Evolutionary conservation across 2,888 invertebrate species (phyloP).

Genomic region (Leptura quadrifasciata): DNA sequence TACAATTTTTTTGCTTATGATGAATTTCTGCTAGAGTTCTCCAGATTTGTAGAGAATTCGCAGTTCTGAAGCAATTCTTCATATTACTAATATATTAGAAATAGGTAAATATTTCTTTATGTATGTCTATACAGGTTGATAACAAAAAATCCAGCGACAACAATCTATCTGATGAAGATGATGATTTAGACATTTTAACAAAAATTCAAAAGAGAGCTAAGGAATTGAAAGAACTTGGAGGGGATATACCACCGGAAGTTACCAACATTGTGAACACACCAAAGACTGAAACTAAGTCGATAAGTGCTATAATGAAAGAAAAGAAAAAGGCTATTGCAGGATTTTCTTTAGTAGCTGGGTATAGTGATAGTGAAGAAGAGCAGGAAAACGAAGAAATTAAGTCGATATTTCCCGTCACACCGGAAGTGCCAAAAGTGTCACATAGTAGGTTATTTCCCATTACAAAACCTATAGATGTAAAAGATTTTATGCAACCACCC

Average conservation of each 20-base stretch:
- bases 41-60: slow-evolving; percentile 68
- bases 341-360: slow-evolving; percentile 76
- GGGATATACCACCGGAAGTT: slow-evolving; percentile 69
- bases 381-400: slow-evolving; percentile 62
- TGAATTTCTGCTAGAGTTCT: slow-evolving; percentile 72
- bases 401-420: slow-evolving; percentile 42
- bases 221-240: slow-evolving; percentile 72
- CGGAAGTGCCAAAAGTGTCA: slow-evolving; percentile 54
- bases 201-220: slow-evolving; percentile 73
- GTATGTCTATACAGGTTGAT: background rate
- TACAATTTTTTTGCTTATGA: slow-evolving; percentile 64
- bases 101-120: background rate
- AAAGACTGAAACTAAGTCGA: background rate
- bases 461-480: slow-evolving; percentile 70
- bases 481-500: slow-evolving; percentile 63
- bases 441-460: slow-evolving; percentile 75
- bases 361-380: slow-evolving; percentile 76
- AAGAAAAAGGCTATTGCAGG: slow-evolving; percentile 58
- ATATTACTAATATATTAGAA: background rate
- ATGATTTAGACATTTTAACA: slow-evolving; percentile 71
- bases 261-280: slow-evolving; percentile 62
- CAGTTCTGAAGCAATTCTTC: slow-evolving; percentile 68
- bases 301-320: slow-evolving; percentile 30
- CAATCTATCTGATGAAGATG: slow-evolving; percentile 59
- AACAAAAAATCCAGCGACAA: slow-evolving; percentile 38